Evolutionary conservation across 1,140 invertebrate genomes (phyloP).

Genomic region (Macrotrachela quadricornifera): DNA sequence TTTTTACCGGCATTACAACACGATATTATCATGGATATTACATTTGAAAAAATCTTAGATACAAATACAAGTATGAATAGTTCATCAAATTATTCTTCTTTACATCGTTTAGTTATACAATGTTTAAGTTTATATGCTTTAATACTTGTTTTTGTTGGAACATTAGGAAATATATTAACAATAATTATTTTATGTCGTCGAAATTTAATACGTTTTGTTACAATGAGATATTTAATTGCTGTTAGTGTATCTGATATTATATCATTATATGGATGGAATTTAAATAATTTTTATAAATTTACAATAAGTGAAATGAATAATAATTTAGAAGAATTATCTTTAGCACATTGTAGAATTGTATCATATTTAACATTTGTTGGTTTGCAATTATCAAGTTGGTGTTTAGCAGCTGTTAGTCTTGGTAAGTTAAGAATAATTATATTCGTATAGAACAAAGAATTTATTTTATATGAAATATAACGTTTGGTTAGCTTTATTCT

Average conservation of each 20-base stretch:
- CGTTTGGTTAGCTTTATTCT: too few species aligned
- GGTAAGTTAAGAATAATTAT: too few species aligned
- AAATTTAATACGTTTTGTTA: not conserved
- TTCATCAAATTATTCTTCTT: too few species aligned
- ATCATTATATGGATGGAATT: conserved; percentile 5
- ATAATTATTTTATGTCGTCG: not conserved
- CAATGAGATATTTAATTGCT: too few species aligned
- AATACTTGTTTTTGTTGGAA: not conserved
- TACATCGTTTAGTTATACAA: too few species aligned
- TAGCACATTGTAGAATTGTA: not conserved
- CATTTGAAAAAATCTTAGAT: too few species aligned
- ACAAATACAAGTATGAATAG: too few species aligned
- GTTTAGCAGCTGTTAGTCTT: not conserved
- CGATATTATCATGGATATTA: too few species aligned
- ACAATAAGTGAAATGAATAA: not conserved
- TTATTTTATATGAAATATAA: too few species aligned
- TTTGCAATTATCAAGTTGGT: conserved; percentile 1
- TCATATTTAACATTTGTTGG: conserved; percentile 3
- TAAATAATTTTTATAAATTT: conserved; percentile 6
- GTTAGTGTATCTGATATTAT: too few species aligned
- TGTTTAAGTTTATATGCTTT: not conserved
- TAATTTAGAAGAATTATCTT: conserved; percentile 4
- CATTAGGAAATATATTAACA: conserved; percentile 2
- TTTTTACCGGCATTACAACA: too few species aligned
- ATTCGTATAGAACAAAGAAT: too few species aligned